Evolutionary conservation across 53 echinoderm and acorn worm species (phyloP).

Genomic region (Paracentrotus lividus): DNA sequence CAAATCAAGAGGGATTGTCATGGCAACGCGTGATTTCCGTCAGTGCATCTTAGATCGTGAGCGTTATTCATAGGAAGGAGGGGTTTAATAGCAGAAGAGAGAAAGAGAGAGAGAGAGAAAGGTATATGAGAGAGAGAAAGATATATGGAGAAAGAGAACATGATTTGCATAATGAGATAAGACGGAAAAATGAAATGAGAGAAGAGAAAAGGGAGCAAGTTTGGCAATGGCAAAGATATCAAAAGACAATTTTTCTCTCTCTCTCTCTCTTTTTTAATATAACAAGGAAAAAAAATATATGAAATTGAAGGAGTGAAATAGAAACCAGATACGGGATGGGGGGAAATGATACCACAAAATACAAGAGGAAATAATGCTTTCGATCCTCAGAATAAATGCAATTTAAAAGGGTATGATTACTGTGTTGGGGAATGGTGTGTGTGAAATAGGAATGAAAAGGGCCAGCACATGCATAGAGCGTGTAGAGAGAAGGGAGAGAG

Average conservation of each 20-base stretch:
- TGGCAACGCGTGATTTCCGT: constrained; percentile 75
- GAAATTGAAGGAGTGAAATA: background rate
- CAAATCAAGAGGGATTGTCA: constrained; percentile 66
- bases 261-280: too few species aligned
- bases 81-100: background rate
- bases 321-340: background rate
- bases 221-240: too few species aligned
- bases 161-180: background rate
- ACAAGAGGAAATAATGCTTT: too few species aligned
- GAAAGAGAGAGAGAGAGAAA: background rate
- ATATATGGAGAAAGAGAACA: background rate
- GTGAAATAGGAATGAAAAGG: background rate
- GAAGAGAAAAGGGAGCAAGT: background rate
- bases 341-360: background rate
- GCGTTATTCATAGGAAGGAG: constrained; percentile 36
- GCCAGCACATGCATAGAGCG: background rate
- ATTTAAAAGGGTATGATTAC: too few species aligned
- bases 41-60: constrained; percentile 53
- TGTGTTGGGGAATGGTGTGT: too few species aligned
- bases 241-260: too few species aligned
- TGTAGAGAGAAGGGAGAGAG: background rate
- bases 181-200: background rate
- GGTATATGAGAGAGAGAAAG: background rate
- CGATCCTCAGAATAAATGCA: too few species aligned
- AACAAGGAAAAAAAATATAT: too few species aligned